Percentiles rank a stretch among this genome's conserved stretches.
These are phyloP conservation scores for Nymphicus hollandicus DNA, from an alignment of 2,113 vertebrate genomes.

Conservation along the genomic window DNA sequence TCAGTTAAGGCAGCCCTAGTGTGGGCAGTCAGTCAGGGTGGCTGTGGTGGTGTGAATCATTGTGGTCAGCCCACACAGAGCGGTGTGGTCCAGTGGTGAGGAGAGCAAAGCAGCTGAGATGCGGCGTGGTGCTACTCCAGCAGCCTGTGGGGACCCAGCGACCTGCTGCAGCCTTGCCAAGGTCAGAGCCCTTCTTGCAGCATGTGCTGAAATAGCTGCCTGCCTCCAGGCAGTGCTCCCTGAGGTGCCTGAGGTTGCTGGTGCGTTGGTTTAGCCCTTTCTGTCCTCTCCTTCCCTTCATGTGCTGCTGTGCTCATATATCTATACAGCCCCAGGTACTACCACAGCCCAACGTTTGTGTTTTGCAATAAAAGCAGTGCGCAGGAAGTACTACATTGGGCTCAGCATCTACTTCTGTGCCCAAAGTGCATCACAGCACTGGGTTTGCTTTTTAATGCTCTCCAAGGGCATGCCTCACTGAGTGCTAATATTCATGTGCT, in stretches of 20 bases:
- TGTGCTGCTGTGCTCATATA: rapidly evolving
- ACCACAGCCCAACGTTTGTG: no score
- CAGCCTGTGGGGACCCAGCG: rapidly evolving
- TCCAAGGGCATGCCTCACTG: not conserved
- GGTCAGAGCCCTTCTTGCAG: not conserved
- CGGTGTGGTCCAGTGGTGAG: rapidly evolving
- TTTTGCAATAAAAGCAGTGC: not conserved
- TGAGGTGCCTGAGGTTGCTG: not conserved
- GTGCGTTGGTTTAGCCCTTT: not conserved
- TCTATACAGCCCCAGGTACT: not conserved
- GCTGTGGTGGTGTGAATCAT: rapidly evolving
- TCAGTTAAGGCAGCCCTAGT: not conserved
- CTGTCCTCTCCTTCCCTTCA: not conserved
- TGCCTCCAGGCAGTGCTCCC: not conserved
- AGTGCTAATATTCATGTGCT: not conserved
- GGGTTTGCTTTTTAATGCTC: not conserved
- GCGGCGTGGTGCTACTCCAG: not conserved
- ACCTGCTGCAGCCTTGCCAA: not conserved
- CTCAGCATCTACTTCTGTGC: not conserved
- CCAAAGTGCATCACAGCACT: not conserved
- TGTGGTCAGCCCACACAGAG: not conserved
- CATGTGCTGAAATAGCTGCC: not conserved
- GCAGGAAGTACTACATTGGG: not conserved
- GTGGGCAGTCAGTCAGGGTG: not conserved
- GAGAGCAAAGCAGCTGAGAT: rapidly evolving